These are phyloP conservation scores for Euzetes globulus DNA, from an alignment of 2,888 invertebrate genomes.

Conservation along the genomic window DNA sequence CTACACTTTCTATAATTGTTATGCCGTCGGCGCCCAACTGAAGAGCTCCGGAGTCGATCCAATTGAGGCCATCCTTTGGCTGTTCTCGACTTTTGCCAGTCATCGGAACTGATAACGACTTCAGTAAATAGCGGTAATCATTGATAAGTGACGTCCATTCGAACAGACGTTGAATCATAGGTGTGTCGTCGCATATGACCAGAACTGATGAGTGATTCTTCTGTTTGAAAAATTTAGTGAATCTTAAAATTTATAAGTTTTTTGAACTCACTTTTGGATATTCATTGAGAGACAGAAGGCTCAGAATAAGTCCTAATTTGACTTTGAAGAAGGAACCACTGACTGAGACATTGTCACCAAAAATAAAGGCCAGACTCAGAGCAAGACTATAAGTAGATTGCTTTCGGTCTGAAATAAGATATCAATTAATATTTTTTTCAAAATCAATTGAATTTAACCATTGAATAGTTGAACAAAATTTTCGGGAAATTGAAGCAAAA, in stretches of 20 bases:
- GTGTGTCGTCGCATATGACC: constrained; percentile 32
- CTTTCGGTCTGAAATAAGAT: constrained; percentile 7
- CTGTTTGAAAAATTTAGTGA: not conserved
- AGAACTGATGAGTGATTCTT: constrained; percentile 24
- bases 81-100: not conserved
- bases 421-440: not conserved
- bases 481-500: not conserved
- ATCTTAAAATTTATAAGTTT: not conserved
- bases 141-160: constrained; percentile 17
- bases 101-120: not conserved
- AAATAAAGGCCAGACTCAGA: constrained; percentile 21
- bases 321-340: constrained; percentile 27
- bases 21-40: constrained; percentile 33
- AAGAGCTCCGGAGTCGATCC: constrained; percentile 20
- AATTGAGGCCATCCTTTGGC: not conserved
- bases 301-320: constrained; percentile 26
- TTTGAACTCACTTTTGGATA: constrained; percentile 15
- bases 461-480: not conserved
- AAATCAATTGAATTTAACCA: not conserved
- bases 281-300: not conserved
- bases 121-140: not conserved
- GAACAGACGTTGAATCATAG: constrained; percentile 19
- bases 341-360: constrained; percentile 14
- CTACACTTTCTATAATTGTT: constrained; percentile 5
- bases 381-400: not conserved